phyloP scores from a whole-genome alignment of 2,888 invertebrate species.

The Resseliella maxima region DNA sequence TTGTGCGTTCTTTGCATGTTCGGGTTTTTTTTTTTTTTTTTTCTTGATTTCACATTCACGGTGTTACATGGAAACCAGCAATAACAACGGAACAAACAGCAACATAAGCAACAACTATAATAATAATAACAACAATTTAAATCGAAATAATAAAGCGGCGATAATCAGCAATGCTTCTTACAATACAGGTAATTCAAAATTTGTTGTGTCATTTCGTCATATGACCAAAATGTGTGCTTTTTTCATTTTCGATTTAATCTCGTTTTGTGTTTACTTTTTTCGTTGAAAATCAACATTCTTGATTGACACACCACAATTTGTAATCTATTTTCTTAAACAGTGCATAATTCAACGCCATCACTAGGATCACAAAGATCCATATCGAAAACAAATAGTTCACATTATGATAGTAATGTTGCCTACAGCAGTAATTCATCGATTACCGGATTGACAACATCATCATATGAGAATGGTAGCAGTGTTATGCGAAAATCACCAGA shows the following conservation, averaged over 20 bases:
- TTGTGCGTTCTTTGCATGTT: background rate
- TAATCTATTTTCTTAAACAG: background rate
- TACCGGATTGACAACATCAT: conserved; percentile 49
- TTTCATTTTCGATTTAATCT: no score
- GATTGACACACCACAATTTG: background rate
- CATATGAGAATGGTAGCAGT: conserved; percentile 8
- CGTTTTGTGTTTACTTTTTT: no score
- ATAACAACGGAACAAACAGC: conserved; percentile 47
- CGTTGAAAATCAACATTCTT: no score
- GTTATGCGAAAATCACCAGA: conserved; percentile 73
- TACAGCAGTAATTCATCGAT: background rate
- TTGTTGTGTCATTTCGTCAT: no score
- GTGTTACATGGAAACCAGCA: background rate
- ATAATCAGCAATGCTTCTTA: conserved; percentile 18
- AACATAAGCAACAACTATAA: conserved; percentile 58
- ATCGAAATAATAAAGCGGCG: conserved; percentile 27
- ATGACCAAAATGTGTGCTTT: no score
- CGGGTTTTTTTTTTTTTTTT: background rate
- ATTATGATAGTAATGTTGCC: conserved; percentile 1
- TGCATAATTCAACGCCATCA: conserved; percentile 21
- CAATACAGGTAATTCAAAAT: conserved; percentile 20
- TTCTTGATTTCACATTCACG: background rate
- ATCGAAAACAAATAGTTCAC: background rate
- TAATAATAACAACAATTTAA: conserved; percentile 58
- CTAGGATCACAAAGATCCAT: background rate